phyloP scores from a whole-genome alignment of 2,888 invertebrate species.

The Metalampra italica region DNA sequence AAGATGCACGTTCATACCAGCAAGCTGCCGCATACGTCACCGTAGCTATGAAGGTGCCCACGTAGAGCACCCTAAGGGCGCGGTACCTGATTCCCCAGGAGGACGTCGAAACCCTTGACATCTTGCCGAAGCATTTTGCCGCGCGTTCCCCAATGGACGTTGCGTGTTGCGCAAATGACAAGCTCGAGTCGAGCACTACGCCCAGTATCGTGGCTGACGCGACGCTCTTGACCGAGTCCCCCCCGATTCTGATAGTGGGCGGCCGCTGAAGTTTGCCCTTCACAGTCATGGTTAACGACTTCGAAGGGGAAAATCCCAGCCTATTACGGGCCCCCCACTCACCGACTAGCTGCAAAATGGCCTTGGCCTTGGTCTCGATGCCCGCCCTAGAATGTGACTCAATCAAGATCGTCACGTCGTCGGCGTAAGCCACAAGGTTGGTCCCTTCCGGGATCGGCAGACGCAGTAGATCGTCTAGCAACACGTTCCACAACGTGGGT shows the following conservation, averaged over 20 bases:
- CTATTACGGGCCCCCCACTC: conserved; percentile 1
- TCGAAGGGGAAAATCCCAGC: conserved; percentile 6
- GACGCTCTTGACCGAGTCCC: not conserved
- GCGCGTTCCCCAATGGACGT: conserved; percentile 10
- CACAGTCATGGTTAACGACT: conserved; percentile 3
- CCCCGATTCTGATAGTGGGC: not conserved
- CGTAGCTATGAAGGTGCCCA: conserved; percentile 17
- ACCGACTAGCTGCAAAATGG: no score
- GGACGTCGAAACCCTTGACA: conserved; percentile 20
- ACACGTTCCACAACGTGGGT: conserved; percentile 28
- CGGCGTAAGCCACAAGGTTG: conserved; percentile 20
- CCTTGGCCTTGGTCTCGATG: no score
- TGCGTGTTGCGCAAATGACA: conserved; percentile 11
- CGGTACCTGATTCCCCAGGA: conserved; percentile 17
- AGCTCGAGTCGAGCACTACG: not conserved
- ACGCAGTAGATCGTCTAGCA: conserved; percentile 22
- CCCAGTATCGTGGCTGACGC: not conserved
- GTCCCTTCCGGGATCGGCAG: conserved; percentile 17
- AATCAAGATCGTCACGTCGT: conserved; percentile 20
- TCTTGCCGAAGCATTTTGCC: conserved; percentile 11
- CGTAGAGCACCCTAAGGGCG: conserved; percentile 12
- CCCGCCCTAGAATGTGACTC: no score
- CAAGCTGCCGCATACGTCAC: conserved; percentile 17
- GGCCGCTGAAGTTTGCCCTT: conserved; percentile 2
- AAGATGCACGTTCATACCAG: conserved; percentile 11